Percentiles rank a stretch among this genome's conserved stretches.
Evolutionary conservation across 2,797 vertebrate species (phyloP).

Genomic region (Pyrocephalus nanus): DNA sequence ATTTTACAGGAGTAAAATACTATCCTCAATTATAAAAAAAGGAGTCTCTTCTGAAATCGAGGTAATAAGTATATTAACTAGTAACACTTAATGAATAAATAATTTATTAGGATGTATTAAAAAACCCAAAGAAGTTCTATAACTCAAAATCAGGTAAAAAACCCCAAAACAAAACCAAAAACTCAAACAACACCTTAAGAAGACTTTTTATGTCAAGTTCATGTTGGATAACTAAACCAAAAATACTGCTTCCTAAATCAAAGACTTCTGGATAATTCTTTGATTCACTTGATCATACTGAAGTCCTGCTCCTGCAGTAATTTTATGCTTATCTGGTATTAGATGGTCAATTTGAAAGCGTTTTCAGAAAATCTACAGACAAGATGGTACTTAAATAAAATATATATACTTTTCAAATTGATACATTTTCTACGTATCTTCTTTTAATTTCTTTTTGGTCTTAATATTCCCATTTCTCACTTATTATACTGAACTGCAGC

Average conservation of each 20-base stretch:
- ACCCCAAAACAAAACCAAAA: fast-evolving
- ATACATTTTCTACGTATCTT: neutral
- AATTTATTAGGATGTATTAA: neutral
- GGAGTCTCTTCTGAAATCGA: neutral
- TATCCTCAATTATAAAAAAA: neutral
- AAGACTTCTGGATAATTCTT: slow-evolving; percentile 21
- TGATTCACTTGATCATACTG: neutral
- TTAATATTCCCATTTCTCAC: neutral
- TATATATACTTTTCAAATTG: neutral
- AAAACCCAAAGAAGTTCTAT: neutral
- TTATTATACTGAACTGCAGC: neutral
- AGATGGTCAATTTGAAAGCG: neutral
- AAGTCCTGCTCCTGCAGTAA: neutral
- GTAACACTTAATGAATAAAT: neutral
- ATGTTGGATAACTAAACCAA: neutral
- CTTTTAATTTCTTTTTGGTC: neutral
- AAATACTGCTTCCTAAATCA: neutral
- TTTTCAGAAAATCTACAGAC: neutral
- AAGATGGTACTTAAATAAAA: neutral
- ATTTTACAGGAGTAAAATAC: neutral
- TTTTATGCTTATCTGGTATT: neutral
- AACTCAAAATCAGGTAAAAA: neutral
- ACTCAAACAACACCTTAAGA: neutral
- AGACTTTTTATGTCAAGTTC: neutral
- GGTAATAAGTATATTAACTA: neutral